phyloP scores from a whole-genome alignment of 2,797 vertebrate genomes.

The Gorsachius magnificus region DNA sequence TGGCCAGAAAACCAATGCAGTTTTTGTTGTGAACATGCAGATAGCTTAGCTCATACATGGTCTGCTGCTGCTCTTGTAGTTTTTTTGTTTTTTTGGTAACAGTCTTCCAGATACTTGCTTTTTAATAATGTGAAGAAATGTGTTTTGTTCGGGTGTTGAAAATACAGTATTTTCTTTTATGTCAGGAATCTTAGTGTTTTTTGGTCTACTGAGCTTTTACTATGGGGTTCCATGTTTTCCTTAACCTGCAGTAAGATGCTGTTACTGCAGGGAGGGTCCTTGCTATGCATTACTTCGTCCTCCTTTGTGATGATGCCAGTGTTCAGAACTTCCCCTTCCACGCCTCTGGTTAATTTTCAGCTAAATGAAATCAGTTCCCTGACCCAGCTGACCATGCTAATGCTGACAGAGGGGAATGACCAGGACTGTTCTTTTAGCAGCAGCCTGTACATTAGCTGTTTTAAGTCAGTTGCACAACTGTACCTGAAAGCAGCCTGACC shows the following conservation, averaged over 20 bases:
- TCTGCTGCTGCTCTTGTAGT: not conserved
- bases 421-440: not conserved
- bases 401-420: not conserved
- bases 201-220: not conserved
- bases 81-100: not conserved
- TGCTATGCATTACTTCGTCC: not conserved
- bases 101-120: not conserved
- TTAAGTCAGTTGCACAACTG: not conserved
- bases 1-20: not conserved
- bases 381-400: not conserved
- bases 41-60: not conserved
- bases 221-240: not conserved
- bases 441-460: not conserved
- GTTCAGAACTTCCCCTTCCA: not conserved
- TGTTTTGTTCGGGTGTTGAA: not conserved
- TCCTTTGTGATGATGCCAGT: not conserved
- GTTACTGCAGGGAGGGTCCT: not conserved
- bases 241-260: not conserved
- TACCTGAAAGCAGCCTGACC: not conserved
- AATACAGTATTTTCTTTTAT: not conserved
- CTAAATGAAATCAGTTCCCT: not conserved
- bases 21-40: not conserved
- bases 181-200: not conserved
- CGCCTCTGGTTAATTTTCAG: not conserved
- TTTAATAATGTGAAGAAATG: not conserved